phyloP scores from a whole-genome alignment of 2,888 invertebrate genomes.

The Allophyes oxyacanthae region DNA sequence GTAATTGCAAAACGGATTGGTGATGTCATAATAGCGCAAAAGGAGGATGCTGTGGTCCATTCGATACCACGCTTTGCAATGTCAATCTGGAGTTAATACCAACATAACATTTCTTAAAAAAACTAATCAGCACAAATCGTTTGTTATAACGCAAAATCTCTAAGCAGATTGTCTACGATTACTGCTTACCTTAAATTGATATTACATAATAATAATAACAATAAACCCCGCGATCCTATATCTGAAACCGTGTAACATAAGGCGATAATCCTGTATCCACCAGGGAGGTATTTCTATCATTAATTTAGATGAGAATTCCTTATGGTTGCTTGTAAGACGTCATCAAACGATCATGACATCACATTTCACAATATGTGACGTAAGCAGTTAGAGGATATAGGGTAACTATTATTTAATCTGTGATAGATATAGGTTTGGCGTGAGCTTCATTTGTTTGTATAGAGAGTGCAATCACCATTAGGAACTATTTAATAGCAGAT shows the following conservation, averaged over 20 bases:
- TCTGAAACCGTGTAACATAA: constrained; percentile 55
- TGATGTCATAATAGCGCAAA: too few relatives aligned
- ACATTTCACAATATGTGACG: constrained; percentile 46
- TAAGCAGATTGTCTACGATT: constrained; percentile 7
- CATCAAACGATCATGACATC: constrained; percentile 65
- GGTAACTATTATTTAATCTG: too few relatives aligned
- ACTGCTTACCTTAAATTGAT: constrained; percentile 23
- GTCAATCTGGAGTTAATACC: too few relatives aligned
- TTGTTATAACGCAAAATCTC: background rate
- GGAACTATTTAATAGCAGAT: constrained; percentile 10
- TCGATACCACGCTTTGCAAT: too few relatives aligned
- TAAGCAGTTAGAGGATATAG: constrained; percentile 48
- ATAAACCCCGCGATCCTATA: constrained; percentile 28
- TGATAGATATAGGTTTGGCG: constrained; percentile 26
- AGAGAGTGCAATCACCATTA: constrained; percentile 34
- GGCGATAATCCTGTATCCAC: constrained; percentile 75
- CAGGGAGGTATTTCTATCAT: constrained; percentile 71
- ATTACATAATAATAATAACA: constrained; percentile 21
- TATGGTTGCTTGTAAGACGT: constrained; percentile 60
- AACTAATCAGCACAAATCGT: background rate
- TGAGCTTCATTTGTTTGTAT: constrained; percentile 41
- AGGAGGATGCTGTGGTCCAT: too few relatives aligned
- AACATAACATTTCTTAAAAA: too few relatives aligned
- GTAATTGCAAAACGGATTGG: too few relatives aligned
- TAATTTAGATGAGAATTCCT: constrained; percentile 79